These are phyloP conservation scores for Heliconius charithonia DNA, from an alignment of 2,888 invertebrate species.

Conservation along the genomic window DNA sequence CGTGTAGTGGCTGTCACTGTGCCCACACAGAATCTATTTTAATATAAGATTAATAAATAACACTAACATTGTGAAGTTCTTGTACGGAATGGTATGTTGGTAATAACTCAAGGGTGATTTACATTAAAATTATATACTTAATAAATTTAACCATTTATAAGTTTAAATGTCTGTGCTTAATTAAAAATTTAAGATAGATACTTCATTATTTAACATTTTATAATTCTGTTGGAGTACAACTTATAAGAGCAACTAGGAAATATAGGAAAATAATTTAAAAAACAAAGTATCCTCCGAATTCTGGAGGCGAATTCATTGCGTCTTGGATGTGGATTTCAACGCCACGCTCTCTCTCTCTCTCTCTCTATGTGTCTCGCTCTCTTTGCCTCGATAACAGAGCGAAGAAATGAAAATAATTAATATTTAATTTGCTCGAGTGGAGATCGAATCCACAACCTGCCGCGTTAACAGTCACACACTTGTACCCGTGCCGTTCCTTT, in stretches of 20 bases:
- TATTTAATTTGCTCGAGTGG: background rate
- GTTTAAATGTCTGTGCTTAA: background rate
- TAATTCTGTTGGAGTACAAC: no score
- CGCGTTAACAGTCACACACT: no score
- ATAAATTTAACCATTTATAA: background rate
- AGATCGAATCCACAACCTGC: no score
- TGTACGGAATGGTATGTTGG: conserved; percentile 31
- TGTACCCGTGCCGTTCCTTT: background rate
- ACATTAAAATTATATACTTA: conserved; percentile 9
- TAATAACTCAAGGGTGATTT: conserved; percentile 35
- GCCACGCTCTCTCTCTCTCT: no score
- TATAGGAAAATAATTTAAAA: background rate
- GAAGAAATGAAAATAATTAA: background rate
- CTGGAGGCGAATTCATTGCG: no score
- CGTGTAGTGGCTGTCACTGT: conserved; percentile 69
- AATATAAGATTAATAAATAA: conserved; percentile 76
- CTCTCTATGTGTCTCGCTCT: no score
- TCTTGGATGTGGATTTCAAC: no score
- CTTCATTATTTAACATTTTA: background rate
- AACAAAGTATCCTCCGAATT: background rate
- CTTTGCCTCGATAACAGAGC: no score
- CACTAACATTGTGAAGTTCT: conserved; percentile 49
- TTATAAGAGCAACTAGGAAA: background rate
- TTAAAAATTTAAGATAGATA: background rate
- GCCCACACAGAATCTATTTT: conserved; percentile 77